A percentile compares a stretch with the other conserved stretches of the same genome.
Evolutionary conservation across 2,888 invertebrate species (phyloP).

Genomic region (Baccha elongata): DNA sequence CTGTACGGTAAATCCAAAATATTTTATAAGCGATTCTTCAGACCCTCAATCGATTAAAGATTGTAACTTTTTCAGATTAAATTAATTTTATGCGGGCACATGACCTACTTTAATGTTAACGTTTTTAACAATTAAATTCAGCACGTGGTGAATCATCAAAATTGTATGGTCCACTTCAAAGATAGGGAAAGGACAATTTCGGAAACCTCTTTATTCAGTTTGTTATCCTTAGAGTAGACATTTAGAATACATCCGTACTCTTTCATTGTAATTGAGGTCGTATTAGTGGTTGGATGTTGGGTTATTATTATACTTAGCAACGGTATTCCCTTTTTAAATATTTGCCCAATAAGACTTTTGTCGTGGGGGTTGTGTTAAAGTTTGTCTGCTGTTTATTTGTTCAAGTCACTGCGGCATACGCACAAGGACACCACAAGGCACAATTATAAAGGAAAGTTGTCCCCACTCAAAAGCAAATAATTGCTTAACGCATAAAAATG

Average conservation of each 20-base stretch:
- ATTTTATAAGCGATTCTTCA: no score
- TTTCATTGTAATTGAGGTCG: slow-evolving; percentile 17
- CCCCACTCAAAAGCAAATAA: slow-evolving; percentile 68
- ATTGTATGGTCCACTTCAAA: neutral
- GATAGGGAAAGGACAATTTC: slow-evolving; percentile 14
- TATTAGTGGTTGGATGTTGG: neutral
- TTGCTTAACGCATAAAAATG: slow-evolving; percentile 69
- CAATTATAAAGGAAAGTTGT: slow-evolving; percentile 59
- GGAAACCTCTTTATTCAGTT: slow-evolving; percentile 23
- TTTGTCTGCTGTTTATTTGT: slow-evolving; percentile 60
- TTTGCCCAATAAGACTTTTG: slow-evolving; percentile 45
- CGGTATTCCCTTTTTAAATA: slow-evolving; percentile 16
- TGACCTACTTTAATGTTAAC: slow-evolving; percentile 50
- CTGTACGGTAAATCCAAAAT: no score
- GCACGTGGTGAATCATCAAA: slow-evolving; percentile 25
- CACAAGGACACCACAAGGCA: neutral
- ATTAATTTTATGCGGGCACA: slow-evolving; percentile 34
- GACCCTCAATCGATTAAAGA: no score
- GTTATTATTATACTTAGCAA: neutral
- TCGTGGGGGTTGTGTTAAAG: slow-evolving; percentile 35
- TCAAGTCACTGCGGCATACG: slow-evolving; percentile 10
- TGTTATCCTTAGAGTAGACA: neutral
- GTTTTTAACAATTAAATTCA: slow-evolving; percentile 1
- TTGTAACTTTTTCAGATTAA: slow-evolving; percentile 27
- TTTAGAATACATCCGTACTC: slow-evolving; percentile 15